Percentiles rank a stretch among this genome's conserved stretches.
Evolutionary conservation across 2,888 invertebrate genomes (phyloP).

Genomic region (Deilephila elpenor): DNA sequence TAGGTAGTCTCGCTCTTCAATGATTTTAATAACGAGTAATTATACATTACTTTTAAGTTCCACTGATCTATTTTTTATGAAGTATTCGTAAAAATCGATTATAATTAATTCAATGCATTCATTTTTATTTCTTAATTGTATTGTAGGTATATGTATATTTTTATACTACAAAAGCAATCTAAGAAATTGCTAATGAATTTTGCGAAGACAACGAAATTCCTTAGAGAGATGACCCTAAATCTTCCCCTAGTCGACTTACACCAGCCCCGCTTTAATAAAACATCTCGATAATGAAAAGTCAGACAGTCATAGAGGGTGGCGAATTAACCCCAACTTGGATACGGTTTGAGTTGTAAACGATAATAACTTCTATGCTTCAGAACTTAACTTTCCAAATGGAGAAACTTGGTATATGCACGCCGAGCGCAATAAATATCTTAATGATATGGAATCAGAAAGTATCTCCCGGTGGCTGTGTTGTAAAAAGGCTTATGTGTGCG

Average conservation of each 20-base stretch:
- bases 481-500: slow-evolving; percentile 60
- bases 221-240: slow-evolving; percentile 64
- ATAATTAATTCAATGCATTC: not conserved
- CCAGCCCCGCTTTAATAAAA: slow-evolving; percentile 82
- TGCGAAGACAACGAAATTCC: not conserved
- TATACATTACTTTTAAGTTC: too few relatives aligned
- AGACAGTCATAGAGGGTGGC: slow-evolving; percentile 82
- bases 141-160: not conserved
- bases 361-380: slow-evolving; percentile 64
- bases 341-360: slow-evolving; percentile 50
- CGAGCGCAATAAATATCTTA: slow-evolving; percentile 80
- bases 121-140: not conserved
- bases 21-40: not conserved
- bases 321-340: slow-evolving; percentile 70
- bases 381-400: slow-evolving; percentile 67
- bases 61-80: too few relatives aligned
- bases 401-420: slow-evolving; percentile 49
- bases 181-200: slow-evolving; percentile 4
- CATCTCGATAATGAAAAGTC: slow-evolving; percentile 86
- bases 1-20: not conserved
- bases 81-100: not conserved
- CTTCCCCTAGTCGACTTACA: slow-evolving; percentile 62
- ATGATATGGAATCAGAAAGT: slow-evolving; percentile 84
- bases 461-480: slow-evolving; percentile 58
- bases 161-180: not conserved